Evolutionary conservation across 2,113 vertebrate genomes (phyloP).

Genomic region (Zosterops japonicus): DNA sequence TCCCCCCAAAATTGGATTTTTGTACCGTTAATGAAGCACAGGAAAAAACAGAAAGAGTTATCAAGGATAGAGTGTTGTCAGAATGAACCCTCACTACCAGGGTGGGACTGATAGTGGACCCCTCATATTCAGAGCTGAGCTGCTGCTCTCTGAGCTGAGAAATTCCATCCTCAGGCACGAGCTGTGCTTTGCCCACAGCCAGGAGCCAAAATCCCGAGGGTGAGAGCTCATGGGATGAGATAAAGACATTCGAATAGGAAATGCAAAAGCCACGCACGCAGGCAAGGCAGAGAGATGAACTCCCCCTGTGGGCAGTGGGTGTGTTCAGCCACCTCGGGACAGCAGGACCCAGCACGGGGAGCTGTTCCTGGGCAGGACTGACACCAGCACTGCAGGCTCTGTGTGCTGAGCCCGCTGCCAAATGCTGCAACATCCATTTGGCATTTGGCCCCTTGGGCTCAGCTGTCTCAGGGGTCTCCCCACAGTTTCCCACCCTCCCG

Average conservation of each 20-base stretch:
- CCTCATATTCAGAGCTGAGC: background rate
- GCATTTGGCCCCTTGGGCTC: background rate
- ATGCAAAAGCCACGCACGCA: background rate
- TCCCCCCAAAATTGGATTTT: background rate
- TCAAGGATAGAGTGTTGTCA: background rate
- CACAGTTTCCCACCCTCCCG: background rate
- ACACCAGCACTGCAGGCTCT: rapidly evolving
- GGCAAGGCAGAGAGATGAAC: background rate
- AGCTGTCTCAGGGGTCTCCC: background rate
- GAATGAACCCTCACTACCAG: background rate
- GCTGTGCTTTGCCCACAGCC: background rate
- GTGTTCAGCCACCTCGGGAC: background rate
- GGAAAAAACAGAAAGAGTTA: too few species aligned
- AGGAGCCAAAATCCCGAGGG: background rate
- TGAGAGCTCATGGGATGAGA: background rate
- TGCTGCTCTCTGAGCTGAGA: background rate
- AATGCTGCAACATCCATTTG: background rate
- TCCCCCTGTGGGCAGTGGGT: background rate
- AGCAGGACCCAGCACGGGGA: background rate
- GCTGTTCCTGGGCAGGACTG: rapidly evolving
- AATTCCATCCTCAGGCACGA: background rate
- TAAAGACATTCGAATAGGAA: background rate
- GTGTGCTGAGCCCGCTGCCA: rapidly evolving
- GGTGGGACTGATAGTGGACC: background rate
- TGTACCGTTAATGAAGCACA: background rate